Evolutionary conservation across 2,888 invertebrate species (phyloP), one percentile per base, ranked within the genome.

Genomic region (Neoitamus cyanurus): DNA sequence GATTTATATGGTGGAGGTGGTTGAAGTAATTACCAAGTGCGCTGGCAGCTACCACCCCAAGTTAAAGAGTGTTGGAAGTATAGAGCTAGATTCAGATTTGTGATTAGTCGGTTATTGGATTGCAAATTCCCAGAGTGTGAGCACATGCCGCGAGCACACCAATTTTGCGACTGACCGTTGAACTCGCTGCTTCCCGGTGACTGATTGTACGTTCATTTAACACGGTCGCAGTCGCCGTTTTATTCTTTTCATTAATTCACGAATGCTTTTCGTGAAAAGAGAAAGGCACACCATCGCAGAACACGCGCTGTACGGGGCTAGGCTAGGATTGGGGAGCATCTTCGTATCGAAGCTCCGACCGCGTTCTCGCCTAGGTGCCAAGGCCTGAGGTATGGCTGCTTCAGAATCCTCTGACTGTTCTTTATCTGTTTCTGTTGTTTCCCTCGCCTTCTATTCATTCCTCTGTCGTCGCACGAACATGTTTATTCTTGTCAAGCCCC

Each of bases 401-500:
- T 42, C n/a, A 13, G 5, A 13, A n/a, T 42, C 42, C n/a, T 69
- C 30, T 69, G 28, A 25, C 28, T 31, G 70, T 30, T 77, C 77
- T 28, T 77, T 77, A 15, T 77, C 37, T 77, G 20, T 72, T 13
- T 72, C 4, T n/a, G 34, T 46, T 0, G 31, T 25, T 58, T 25
- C 36, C 77, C 28, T 70, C 70, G 42, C 42, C 5, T 42, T 77
- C 77, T n/a, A 46, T 77, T 42, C 37, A 77, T 77, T 77, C 42
- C 46, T 42, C 28, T 42, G 20, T 6, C 46, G 25, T 42, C 28
- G 77, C 25, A 58, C 36, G 77, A 77, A 77, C 77, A 77, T 46
- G 77, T 77, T 77, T 77, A 30, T 77, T 77, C 77, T 77, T 77
- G 77, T 77, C 77, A 42, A 77, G 3, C 20, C 58, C 58, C 25